Evolutionary conservation across 2,113 vertebrate species (phyloP).

Genomic region (Tonatia bakeri): DNA sequence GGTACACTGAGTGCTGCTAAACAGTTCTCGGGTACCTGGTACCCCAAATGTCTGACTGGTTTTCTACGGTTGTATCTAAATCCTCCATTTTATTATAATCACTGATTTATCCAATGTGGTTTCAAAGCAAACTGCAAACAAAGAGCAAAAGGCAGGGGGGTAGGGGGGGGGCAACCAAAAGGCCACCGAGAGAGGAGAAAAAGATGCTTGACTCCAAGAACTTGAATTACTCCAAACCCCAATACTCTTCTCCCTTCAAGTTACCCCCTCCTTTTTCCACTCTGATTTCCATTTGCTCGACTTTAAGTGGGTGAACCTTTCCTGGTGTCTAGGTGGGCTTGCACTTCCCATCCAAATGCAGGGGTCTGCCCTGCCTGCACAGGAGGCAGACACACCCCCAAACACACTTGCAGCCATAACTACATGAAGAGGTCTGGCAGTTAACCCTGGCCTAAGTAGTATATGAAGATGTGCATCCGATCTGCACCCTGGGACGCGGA

Average conservation of each 20-base stretch:
- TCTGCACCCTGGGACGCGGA: background rate
- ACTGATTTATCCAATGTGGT: background rate
- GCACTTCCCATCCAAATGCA: background rate
- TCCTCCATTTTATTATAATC: background rate
- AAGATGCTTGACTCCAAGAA: background rate
- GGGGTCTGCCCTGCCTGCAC: background rate
- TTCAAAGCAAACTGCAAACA: constrained; percentile 2
- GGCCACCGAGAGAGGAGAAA: background rate
- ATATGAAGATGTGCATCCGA: background rate
- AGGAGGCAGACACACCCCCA: background rate
- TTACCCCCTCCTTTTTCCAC: background rate
- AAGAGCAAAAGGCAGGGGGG: background rate
- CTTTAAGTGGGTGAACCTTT: background rate
- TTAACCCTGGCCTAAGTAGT: background rate
- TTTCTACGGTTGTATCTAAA: background rate
- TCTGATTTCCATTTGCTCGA: background rate
- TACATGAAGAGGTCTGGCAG: background rate
- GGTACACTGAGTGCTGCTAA: background rate
- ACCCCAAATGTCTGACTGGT: background rate
- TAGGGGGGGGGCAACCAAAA: background rate
- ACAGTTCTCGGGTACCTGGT: background rate
- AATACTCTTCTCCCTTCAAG: background rate
- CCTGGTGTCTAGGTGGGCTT: background rate
- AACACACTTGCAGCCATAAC: background rate
- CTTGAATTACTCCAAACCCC: background rate